These are phyloP conservation scores for Halcyon badia DNA, from an alignment of 2,797 vertebrate species.

Conservation along the genomic window DNA sequence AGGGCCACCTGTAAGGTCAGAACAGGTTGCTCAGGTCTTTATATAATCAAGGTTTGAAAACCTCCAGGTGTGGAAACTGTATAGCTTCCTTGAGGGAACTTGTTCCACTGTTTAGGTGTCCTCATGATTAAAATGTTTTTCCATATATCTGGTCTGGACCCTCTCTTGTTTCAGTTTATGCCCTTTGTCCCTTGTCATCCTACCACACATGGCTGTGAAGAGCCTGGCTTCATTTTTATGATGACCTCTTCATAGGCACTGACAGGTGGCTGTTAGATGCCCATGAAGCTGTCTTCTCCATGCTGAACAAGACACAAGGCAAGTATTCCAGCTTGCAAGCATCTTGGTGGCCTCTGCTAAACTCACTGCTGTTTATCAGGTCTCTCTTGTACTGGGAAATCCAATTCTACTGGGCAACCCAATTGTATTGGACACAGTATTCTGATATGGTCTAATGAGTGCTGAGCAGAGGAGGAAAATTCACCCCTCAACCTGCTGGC, in stretches of 20 bases:
- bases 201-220: not conserved
- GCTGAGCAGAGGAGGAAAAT: not conserved
- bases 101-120: not conserved
- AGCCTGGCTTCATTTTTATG: not conserved
- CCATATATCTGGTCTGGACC: not conserved
- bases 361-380: not conserved
- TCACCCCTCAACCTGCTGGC: not conserved
- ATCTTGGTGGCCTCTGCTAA: not conserved
- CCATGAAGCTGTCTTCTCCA: not conserved
- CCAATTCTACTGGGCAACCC: not conserved
- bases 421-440: not conserved
- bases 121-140: not conserved
- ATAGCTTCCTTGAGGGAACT: not conserved
- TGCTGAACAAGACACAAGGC: not conserved
- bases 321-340: not conserved
- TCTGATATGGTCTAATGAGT: not conserved
- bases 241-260: not conserved
- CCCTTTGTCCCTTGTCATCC: not conserved
- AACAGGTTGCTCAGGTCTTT: not conserved
- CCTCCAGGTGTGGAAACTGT: not conserved
- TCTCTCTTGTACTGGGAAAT: not conserved
- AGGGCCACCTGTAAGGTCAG: not conserved
- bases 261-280: not conserved
- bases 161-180: not conserved
- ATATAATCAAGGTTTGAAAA: not conserved